These are phyloP conservation scores for Dromiciops gliroides DNA, from an alignment of 2,113 vertebrate genomes.

Conservation along the genomic window DNA sequence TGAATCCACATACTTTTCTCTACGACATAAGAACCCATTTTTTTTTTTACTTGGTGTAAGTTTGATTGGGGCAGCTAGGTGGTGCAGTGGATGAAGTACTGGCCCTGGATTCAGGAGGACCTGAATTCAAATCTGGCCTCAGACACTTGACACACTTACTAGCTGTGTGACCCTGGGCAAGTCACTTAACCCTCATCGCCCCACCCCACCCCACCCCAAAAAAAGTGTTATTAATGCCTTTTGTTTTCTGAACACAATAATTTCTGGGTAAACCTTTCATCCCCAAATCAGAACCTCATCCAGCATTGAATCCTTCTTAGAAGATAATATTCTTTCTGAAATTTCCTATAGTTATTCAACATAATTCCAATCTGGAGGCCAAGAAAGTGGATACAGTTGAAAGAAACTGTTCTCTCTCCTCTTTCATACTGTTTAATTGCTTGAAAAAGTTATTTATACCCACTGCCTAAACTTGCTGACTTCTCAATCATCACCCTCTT, in stretches of 20 bases:
- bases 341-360: not conserved
- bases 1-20: too few species aligned
- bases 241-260: not conserved
- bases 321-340: not conserved
- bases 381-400: not conserved
- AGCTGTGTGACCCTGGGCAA: too few species aligned
- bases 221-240: not conserved
- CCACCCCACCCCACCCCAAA: too few species aligned
- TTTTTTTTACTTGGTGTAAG: not conserved
- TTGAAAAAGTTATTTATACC: not conserved
- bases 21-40: not conserved
- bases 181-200: too few species aligned
- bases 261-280: not conserved
- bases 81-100: too few species aligned
- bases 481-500: too few species aligned
- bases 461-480: too few species aligned
- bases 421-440: not conserved
- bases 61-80: too few species aligned
- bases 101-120: too few species aligned
- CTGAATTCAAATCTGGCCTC: too few species aligned
- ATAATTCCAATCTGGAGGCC: not conserved
- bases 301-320: not conserved
- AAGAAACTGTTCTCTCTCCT: not conserved
- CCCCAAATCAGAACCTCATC: not conserved
- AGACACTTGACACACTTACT: too few species aligned